Evolutionary conservation across 2,113 vertebrate species (phyloP).

Genomic region (Condylura cristata): DNA sequence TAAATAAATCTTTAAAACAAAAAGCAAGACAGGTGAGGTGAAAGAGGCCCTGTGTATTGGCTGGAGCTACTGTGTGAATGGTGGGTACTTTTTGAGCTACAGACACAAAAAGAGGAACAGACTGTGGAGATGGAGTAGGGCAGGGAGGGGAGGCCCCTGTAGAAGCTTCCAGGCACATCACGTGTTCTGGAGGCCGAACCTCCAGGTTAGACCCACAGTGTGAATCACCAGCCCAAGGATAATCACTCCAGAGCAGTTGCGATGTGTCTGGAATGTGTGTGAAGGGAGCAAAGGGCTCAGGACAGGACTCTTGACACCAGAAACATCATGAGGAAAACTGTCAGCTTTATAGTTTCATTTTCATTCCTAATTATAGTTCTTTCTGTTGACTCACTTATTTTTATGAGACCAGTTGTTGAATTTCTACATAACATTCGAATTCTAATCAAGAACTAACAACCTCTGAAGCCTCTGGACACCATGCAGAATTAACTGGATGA

Average conservation of each 20-base stretch:
- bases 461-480: neutral
- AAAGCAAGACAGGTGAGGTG: neutral
- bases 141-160: neutral
- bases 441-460: neutral
- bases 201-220: neutral
- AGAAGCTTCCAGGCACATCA: neutral
- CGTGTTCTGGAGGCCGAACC: neutral
- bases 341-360: slow-evolving; percentile 24
- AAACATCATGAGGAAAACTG: neutral
- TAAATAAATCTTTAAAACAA: no score
- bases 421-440: neutral
- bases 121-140: neutral
- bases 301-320: neutral
- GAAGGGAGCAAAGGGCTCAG: neutral
- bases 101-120: neutral
- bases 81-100: neutral
- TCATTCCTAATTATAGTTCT: slow-evolving; percentile 7
- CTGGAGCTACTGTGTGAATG: neutral
- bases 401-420: slow-evolving; percentile 18
- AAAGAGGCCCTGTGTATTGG: neutral
- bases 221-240: neutral
- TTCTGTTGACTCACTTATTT: slow-evolving; percentile 22
- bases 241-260: neutral
- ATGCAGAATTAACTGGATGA: neutral
- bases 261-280: neutral